Evolutionary conservation across 2,888 invertebrate species (phyloP).

Genomic region (Metopia argyrocephala): DNA sequence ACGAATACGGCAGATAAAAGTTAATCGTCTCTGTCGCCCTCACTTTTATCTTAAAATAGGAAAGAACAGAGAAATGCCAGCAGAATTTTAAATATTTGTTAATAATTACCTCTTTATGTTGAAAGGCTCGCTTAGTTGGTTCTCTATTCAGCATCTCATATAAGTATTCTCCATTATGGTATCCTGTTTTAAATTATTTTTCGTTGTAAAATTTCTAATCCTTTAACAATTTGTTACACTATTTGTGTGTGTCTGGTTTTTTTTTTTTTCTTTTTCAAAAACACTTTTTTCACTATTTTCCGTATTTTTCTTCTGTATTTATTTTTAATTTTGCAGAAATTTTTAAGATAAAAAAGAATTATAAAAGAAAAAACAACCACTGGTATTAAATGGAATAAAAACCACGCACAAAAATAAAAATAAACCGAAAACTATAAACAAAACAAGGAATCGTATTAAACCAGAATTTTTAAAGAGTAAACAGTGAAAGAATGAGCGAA

Average conservation of each 20-base stretch:
- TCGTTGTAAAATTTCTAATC: not conserved
- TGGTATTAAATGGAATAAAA: conserved; percentile 33
- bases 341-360: no score
- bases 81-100: no score
- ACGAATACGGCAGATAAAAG: no score
- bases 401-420: conserved; percentile 26
- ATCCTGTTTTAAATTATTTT: not conserved
- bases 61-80: no score
- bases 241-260: not conserved
- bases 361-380: conserved; percentile 30
- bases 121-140: no score
- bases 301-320: not conserved
- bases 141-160: no score
- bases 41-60: no score
- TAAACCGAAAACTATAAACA: conserved; percentile 7
- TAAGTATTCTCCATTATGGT: no score
- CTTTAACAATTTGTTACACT: not conserved
- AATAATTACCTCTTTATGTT: no score
- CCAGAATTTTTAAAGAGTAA: conserved; percentile 3
- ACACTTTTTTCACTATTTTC: not conserved
- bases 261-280: not conserved
- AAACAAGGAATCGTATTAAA: conserved; percentile 27
- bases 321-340: conserved; percentile 30
- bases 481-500: not conserved
- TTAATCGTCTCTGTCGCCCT: no score